These are phyloP conservation scores for Agrypnus murinus DNA, from an alignment of 2,888 invertebrate genomes.

Conservation along the genomic window DNA sequence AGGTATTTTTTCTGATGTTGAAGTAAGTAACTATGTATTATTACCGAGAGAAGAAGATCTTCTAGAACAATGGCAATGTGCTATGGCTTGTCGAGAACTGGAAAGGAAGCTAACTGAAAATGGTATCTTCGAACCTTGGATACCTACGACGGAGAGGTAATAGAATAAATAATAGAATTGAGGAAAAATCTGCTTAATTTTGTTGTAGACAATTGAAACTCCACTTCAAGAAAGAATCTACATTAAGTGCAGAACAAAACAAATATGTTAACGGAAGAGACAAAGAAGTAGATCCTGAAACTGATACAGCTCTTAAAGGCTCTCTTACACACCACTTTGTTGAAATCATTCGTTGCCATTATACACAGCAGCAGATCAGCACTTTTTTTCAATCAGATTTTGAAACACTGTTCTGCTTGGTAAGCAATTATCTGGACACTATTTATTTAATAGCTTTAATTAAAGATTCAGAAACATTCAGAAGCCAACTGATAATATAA, in stretches of 20 bases:
- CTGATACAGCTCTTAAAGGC: constrained; percentile 57
- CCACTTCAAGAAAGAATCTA: constrained; percentile 40
- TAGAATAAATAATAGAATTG: not conserved
- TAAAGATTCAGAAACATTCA: no score
- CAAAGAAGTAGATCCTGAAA: constrained; percentile 52
- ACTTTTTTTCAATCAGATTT: constrained; percentile 57
- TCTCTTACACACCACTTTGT: constrained; percentile 56
- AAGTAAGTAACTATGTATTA: constrained; percentile 77
- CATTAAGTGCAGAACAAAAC: constrained; percentile 34
- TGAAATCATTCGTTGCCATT: constrained; percentile 50
- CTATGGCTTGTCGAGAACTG: constrained; percentile 70
- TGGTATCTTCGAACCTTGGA: constrained; percentile 75
- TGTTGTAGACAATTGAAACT: constrained; percentile 49
- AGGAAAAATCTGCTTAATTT: not conserved
- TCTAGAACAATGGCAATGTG: not conserved
- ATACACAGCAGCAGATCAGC: constrained; percentile 57
- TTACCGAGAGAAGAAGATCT: constrained; percentile 67
- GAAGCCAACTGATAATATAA: no score
- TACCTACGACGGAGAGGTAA: constrained; percentile 59
- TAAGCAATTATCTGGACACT: constrained; percentile 42
- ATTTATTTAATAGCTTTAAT: no score
- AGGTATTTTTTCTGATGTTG: constrained; percentile 69
- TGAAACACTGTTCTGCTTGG: constrained; percentile 53
- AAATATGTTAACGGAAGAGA: constrained; percentile 25
- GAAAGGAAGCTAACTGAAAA: constrained; percentile 71